A percentile compares a stretch with the other conserved stretches of the same genome.
Conservation (phyloP, 2,113 vertebrate species). For the Dermatemys mawii region DNA sequence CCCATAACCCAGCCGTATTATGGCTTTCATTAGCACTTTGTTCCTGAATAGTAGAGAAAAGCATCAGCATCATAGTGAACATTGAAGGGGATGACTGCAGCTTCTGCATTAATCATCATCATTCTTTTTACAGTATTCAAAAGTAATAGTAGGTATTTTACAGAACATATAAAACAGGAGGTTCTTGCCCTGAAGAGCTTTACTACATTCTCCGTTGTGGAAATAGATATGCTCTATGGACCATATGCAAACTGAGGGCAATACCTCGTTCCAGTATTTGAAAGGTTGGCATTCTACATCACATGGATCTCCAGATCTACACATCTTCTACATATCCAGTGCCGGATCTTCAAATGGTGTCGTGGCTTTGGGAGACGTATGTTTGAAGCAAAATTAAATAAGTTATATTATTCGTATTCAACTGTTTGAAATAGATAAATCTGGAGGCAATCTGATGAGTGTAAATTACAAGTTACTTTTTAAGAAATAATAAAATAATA, state of each 20-base stretch:
- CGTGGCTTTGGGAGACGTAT: neutral
- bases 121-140: slow-evolving; percentile 31
- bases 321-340: neutral
- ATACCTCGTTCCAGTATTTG: neutral
- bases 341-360: neutral
- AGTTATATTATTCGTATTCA: slow-evolving; percentile 21
- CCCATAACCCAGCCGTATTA: neutral
- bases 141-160: neutral
- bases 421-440: neutral
- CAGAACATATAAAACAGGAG: neutral
- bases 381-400: slow-evolving; percentile 22
- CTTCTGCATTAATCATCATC: slow-evolving; percentile 54
- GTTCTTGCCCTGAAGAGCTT: neutral
- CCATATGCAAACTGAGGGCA: neutral
- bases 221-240: slow-evolving; percentile 20
- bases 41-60: neutral
- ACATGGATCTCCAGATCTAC: neutral
- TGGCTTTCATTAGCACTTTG: neutral
- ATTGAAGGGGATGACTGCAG: slow-evolving; percentile 40
- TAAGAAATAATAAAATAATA: neutral
- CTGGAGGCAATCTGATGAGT: slow-evolving; percentile 5
- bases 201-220: slow-evolving; percentile 59
- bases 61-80: neutral
- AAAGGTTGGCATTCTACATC: neutral
- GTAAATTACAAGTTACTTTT: slow-evolving; percentile 21